Conservation (phyloP, 2,797 vertebrate species). For the Mus minutoides region DNA sequence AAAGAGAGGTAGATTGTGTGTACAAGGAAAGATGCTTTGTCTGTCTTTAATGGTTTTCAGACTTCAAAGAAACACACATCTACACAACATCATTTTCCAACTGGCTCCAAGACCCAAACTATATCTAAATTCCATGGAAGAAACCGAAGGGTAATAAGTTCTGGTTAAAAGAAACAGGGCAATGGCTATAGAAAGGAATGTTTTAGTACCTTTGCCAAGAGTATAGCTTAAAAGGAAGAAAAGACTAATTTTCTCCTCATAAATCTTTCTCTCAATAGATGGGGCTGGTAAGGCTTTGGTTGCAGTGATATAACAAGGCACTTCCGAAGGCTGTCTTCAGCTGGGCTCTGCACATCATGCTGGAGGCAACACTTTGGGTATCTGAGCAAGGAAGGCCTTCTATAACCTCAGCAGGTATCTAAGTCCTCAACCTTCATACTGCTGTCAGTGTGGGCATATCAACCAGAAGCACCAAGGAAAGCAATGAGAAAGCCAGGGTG, state of each 20-base stretch:
- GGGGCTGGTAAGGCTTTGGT: not conserved
- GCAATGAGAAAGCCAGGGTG: not conserved
- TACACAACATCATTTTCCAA: not conserved
- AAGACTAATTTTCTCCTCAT: constrained; percentile 59
- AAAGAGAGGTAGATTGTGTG: not conserved
- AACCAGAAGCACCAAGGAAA: not conserved
- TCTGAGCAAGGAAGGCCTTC: not conserved
- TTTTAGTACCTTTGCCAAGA: not conserved
- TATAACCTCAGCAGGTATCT: not conserved
- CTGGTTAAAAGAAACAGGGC: constrained; percentile 33
- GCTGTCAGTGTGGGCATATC: not conserved
- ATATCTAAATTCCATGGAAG: constrained; percentile 33
- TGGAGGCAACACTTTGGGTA: not conserved
- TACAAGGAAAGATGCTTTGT: not conserved
- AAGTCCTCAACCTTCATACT: not conserved
- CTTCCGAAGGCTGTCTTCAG: not conserved
- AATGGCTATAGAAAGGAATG: constrained; percentile 12
- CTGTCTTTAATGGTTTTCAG: constrained; percentile 14
- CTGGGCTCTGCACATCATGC: not conserved
- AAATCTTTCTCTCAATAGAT: not conserved
- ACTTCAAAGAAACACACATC: constrained; percentile 29
- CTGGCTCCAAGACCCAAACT: constrained; percentile 36
- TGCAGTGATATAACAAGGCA: not conserved
- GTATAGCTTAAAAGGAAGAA: not conserved
- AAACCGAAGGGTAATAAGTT: constrained; percentile 25